phyloP scores from a whole-genome alignment of 2,113 vertebrate species.

The Crotophaga sulcirostris region DNA sequence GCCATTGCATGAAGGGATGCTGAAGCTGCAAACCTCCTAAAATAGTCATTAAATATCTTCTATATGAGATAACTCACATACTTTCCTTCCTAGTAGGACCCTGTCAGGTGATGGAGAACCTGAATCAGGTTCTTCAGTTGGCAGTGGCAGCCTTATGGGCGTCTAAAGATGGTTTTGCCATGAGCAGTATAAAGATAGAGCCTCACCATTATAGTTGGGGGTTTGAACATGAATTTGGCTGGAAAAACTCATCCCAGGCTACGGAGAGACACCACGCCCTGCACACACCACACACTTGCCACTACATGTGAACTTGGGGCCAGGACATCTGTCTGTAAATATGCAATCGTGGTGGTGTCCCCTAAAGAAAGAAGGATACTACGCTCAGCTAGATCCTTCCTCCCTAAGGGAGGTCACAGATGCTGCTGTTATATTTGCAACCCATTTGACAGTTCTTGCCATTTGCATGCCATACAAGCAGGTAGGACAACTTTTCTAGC shows the following conservation, averaged over 20 bases:
- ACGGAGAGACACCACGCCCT: not conserved
- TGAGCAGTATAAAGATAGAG: not conserved
- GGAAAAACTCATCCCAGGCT: not conserved
- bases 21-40: not conserved
- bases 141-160: not conserved
- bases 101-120: not conserved
- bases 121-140: not conserved
- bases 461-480: accelerated
- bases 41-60: not conserved
- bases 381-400: not conserved
- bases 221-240: not conserved
- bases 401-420: not conserved
- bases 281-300: not conserved
- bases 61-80: not conserved
- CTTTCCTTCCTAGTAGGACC: not conserved
- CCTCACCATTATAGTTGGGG: not conserved
- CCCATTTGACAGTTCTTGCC: not conserved
- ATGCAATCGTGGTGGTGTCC: not conserved
- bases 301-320: not conserved
- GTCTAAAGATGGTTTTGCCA: not conserved
- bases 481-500: not conserved
- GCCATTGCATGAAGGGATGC: not conserved
- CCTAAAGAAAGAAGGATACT: not conserved
- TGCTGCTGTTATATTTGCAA: not conserved
- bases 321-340: not conserved